Base-by-base conservation (phyloP, 2,888 invertebrate genomes). In the Parnassius mnemosyne region DNA sequence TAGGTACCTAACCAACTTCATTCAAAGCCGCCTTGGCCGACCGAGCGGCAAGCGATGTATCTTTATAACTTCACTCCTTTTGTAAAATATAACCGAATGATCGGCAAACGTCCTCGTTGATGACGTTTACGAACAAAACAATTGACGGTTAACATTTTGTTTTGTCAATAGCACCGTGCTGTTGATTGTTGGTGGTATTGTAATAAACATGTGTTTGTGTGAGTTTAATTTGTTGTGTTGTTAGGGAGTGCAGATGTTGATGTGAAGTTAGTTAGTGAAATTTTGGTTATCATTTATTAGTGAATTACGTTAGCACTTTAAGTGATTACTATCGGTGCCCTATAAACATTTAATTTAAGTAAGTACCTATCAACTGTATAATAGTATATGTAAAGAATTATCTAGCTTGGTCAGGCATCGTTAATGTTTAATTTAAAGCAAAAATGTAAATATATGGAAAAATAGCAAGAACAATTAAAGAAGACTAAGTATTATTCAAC, bases 51-150 rank as follows among this genome's bases (percentile, higher is more conserved):
- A 66, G 70, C 56, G 34, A 44, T 69, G 58, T 68, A 53, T 71
- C 71, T 72, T 67, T 71, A 77, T 69, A 82, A 89, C 86, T 89
- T 87, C 86, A 85, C 83, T 81, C 78, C 73, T 78, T 77, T 80
- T 72, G 70, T 72, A 73, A 74, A 73, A 68, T 70, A 76, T 68
- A 79, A 79, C 79, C 79, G 83, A 78, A 81, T 82, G 83, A 85
- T 86, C 84, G 78, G 79, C 60, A 47, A 55, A 55, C 52, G 60
- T 71, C 70, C 75, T 75, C 66, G 67, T 80, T 80, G 80, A 79
- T 87, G 87, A 89, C 88, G 87, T 87, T 81, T 77, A 34, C 64
- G 65, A 68, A 69, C 79, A 80, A 47, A 71, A 86, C 83, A 83
- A 81, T 83, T 76, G 77, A 77, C 75, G 71, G 80, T 78, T 76